These are phyloP conservation scores for Drosophila prosaltans DNA, from an alignment of 1,140 invertebrate genomes.

Conservation along the genomic window DNA sequence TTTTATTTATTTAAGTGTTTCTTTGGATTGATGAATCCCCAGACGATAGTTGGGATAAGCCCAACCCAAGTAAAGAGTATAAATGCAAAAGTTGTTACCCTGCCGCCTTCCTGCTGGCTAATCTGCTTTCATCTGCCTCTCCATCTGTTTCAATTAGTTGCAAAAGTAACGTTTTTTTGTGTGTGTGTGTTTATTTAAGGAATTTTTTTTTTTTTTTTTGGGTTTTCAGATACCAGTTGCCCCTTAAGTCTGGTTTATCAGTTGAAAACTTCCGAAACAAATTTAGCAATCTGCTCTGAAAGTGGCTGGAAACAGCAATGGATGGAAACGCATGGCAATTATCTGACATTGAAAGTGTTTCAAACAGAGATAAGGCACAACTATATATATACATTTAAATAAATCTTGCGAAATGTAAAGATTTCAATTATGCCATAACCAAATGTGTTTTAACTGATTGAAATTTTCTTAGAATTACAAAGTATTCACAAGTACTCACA, in stretches of 20 bases:
- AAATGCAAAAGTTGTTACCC: background rate
- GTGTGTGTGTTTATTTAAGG: no score
- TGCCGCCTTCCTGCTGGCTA: slow-evolving; percentile 14
- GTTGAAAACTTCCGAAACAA: slow-evolving; percentile 40
- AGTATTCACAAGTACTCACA: background rate
- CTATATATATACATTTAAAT: slow-evolving; percentile 3
- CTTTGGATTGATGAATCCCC: no score
- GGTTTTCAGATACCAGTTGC: background rate
- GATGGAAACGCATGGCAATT: slow-evolving; percentile 31
- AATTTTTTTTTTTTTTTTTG: background rate
- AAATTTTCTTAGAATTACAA: background rate
- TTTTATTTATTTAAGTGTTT: no score
- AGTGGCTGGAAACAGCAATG: background rate
- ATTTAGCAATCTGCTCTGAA: slow-evolving; percentile 25
- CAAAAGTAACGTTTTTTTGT: background rate
- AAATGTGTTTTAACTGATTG: background rate
- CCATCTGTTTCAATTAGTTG: slow-evolving; percentile 47
- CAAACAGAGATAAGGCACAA: slow-evolving; percentile 5
- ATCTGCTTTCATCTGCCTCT: slow-evolving; percentile 29
- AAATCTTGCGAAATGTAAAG: slow-evolving; percentile 43
- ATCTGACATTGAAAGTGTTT: slow-evolving; percentile 58
- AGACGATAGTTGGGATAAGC: no score
- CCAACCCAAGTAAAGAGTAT: background rate
- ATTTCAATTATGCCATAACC: background rate
- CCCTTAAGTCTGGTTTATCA: slow-evolving; percentile 18